Evolutionary conservation across 1,140 invertebrate species (phyloP), one percentile per base, ranked within the genome.

Genomic region (Hylaeus volcanicus): DNA sequence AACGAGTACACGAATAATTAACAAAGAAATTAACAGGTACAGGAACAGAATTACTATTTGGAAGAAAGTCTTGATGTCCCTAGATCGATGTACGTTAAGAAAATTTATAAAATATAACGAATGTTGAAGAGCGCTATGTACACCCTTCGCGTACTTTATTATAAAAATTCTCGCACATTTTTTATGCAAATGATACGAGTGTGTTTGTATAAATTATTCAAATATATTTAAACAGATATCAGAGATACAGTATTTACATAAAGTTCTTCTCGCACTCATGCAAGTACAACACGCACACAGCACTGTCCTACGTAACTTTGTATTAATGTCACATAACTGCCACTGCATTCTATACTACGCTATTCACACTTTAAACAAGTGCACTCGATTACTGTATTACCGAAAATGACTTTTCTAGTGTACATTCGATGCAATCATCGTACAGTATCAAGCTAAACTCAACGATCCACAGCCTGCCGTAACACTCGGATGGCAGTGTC

Each of bases 141-240:
- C 41, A 56, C 15, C n/a, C 12, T 14, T 58, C 4, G 5, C 58
- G 51, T 75, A 58, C 60, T 51, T 68, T 48, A 37, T 26, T 76
- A 71, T 26, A 53, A 65, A 65, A 45, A 45, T 75, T 37, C 45
- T 9, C 43, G 11, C 9, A 64, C 37, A 55, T 6, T 14, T 43
- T 63, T 58, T 53, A 37, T 63, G 70, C 66, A 70, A 70, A 77
- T 77, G 66, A 72, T 73, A 48, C 41, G 61, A 43, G 70, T 80
- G 53, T 86, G 51, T 91, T 69, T 88, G 85, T 92, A 92, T 92
- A 92, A 93, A 93, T 92, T 91, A 92, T 89, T 92, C 88, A 92
- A 91, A 92, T 93, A 92, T 93, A 93, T 92, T 92, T 91, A 93
- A 92, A 92, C 91, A 92, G 92, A 90, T 87, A 88, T 89, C 78